These are phyloP conservation scores for Salticus scenicus DNA, from an alignment of 2,888 invertebrate species.

Conservation along the genomic window DNA sequence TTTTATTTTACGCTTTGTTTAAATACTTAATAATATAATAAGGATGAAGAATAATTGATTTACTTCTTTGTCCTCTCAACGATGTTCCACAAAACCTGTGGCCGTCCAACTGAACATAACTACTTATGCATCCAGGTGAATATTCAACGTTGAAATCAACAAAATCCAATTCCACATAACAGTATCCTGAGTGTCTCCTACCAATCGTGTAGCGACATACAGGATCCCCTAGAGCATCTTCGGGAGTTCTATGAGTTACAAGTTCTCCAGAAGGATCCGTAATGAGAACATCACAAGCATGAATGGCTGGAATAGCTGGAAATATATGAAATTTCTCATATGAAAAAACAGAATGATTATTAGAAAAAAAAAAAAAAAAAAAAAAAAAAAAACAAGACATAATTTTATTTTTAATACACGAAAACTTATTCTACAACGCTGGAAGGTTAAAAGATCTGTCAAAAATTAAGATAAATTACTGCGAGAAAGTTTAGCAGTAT, in stretches of 20 bases:
- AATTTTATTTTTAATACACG: too few species aligned
- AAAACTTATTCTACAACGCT: too few species aligned
- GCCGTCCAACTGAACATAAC: slow-evolving; percentile 72
- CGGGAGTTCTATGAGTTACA: slow-evolving; percentile 52
- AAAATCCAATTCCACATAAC: slow-evolving; percentile 72
- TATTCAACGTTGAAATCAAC: slow-evolving; percentile 72
- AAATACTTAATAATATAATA: too few species aligned
- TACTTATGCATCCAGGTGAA: slow-evolving; percentile 70
- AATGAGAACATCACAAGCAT: slow-evolving; percentile 66
- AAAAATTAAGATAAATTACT: too few species aligned
- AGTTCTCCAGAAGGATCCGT: slow-evolving; percentile 59
- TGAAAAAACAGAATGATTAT: too few species aligned
- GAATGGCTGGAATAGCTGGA: slow-evolving; percentile 60
- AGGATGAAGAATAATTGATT: too few species aligned
- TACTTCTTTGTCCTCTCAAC: slow-evolving; percentile 64
- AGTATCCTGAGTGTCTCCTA: slow-evolving; percentile 65
- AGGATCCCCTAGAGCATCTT: slow-evolving; percentile 50
- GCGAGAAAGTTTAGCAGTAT: too few species aligned
- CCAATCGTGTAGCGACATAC: slow-evolving; percentile 71
- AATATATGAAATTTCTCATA: too few species aligned
- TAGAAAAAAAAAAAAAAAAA: too few species aligned
- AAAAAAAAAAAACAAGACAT: too few species aligned
- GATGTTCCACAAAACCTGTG: slow-evolving; percentile 72
- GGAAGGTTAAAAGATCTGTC: too few species aligned
- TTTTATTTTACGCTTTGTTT: too few species aligned